A percentile compares a stretch with the other conserved stretches of the same genome.
phyloP scores from a whole-genome alignment of 2,113 vertebrate genomes.

The Genyomyrus donnyi region DNA sequence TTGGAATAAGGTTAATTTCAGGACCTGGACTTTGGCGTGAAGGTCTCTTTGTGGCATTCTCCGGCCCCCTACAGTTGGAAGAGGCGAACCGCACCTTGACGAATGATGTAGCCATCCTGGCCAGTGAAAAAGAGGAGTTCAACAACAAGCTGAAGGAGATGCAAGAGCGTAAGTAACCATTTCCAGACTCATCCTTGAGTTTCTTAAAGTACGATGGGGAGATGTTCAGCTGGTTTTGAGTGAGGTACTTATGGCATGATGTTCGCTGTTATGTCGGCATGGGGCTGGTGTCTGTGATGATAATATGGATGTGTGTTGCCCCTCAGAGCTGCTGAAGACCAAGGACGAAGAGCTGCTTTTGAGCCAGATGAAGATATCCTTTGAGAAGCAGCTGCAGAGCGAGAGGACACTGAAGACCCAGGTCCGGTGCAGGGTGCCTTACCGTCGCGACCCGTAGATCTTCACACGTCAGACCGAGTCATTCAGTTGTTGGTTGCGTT shows the following conservation, averaged over 20 bases:
- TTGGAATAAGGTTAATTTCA: neutral
- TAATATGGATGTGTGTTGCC: neutral
- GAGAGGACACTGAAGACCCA: conserved; percentile 96
- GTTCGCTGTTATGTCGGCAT: neutral
- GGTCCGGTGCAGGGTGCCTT: conserved; percentile 40
- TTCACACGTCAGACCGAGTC: neutral
- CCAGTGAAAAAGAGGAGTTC: conserved; percentile 93
- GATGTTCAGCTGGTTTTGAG: neutral
- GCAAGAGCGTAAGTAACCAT: conserved; percentile 70
- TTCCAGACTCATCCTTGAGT: neutral
- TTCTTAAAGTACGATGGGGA: neutral
- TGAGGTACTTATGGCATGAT: neutral
- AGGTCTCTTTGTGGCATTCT: conserved; percentile 13
- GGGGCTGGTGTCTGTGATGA: neutral
- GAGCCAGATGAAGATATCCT: conserved; percentile 71
- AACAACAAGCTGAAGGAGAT: conserved; percentile 89
- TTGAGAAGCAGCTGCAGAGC: conserved; percentile 85
- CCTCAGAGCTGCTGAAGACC: conserved; percentile 68
- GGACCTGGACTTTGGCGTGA: neutral
- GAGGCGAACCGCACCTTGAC: conserved; percentile 93
- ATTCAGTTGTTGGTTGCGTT: neutral
- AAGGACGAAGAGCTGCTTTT: conserved; percentile 79
- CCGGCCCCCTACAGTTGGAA: conserved; percentile 68
- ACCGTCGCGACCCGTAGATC: neutral
- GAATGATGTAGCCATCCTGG: conserved; percentile 89